Evolutionary conservation across 1,140 invertebrate species (phyloP).

Genomic region (Orchesella cincta): DNA sequence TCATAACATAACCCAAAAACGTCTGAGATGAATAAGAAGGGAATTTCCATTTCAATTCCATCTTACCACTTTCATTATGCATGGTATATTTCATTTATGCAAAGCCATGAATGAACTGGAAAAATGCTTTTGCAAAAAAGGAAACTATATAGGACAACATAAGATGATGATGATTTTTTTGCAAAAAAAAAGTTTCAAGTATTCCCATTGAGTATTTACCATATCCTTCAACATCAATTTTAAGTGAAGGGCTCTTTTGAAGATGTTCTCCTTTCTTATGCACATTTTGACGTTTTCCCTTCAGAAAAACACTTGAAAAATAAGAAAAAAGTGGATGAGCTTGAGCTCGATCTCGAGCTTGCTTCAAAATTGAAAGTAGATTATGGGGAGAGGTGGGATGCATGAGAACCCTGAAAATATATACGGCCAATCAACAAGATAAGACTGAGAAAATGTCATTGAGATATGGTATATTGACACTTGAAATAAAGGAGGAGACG

Average conservation of each 20-base stretch:
- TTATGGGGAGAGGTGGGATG: neutral
- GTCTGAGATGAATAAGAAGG: too few relatives aligned
- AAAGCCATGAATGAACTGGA: too few relatives aligned
- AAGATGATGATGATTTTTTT: too few relatives aligned
- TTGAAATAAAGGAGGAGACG: slow-evolving; percentile 14
- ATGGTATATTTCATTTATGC: too few relatives aligned
- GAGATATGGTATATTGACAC: slow-evolving; percentile 26
- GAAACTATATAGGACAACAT: neutral
- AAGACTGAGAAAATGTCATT: slow-evolving; percentile 5
- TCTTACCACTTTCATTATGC: too few relatives aligned
- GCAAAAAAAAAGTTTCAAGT: too few relatives aligned
- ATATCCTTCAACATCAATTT: slow-evolving; percentile 24
- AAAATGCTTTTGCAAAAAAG: neutral
- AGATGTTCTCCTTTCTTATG: neutral
- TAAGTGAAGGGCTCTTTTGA: neutral
- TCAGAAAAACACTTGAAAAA: neutral
- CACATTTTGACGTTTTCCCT: neutral
- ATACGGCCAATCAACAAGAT: neutral
- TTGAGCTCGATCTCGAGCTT: neutral
- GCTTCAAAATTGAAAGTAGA: neutral
- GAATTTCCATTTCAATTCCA: too few relatives aligned
- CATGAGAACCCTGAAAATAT: neutral
- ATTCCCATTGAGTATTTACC: neutral
- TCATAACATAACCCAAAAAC: too few relatives aligned
- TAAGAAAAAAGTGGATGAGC: neutral